Conservation (phyloP, 2,113 vertebrate genomes). For the Carassius carassius region DNA sequence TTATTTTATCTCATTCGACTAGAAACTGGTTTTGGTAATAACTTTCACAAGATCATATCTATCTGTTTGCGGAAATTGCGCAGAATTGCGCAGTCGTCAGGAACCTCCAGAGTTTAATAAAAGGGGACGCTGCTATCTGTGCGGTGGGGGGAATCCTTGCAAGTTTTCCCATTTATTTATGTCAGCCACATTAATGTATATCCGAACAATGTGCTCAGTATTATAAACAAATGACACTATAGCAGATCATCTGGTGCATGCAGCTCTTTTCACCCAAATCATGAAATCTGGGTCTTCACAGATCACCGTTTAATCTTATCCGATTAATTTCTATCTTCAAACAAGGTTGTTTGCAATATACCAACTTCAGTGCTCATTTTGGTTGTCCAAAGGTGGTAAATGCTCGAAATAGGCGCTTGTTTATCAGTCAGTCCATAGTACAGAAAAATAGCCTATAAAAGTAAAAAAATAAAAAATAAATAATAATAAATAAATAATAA, state of each 20-base stretch:
- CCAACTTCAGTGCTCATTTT: constrained; percentile 46
- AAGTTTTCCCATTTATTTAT: constrained; percentile 11
- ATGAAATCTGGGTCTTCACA: constrained; percentile 34
- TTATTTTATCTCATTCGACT: constrained; percentile 27
- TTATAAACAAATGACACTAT: not conserved
- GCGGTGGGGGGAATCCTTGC: constrained; percentile 24
- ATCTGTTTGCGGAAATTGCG: constrained; percentile 47
- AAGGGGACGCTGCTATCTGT: not conserved
- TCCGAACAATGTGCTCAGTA: not conserved
- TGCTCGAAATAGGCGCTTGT: constrained; percentile 2
- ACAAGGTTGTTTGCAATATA: not conserved
- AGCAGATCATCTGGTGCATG: constrained; percentile 15
- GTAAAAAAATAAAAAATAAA: not conserved
- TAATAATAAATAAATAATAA: constrained; percentile 15
- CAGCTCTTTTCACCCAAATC: constrained; percentile 23
- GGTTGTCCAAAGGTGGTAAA: not conserved
- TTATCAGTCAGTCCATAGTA: not conserved
- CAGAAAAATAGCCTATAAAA: constrained; percentile 13
- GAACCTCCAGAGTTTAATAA: constrained; percentile 24
- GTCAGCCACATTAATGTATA: not conserved
- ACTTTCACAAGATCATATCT: constrained; percentile 51
- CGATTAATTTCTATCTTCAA: constrained; percentile 28
- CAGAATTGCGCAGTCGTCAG: constrained; percentile 18
- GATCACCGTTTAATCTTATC: constrained; percentile 34
- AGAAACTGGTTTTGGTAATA: constrained; percentile 43